phyloP scores from a whole-genome alignment of 2,888 invertebrate species.

The Cepaea hortensis region DNA sequence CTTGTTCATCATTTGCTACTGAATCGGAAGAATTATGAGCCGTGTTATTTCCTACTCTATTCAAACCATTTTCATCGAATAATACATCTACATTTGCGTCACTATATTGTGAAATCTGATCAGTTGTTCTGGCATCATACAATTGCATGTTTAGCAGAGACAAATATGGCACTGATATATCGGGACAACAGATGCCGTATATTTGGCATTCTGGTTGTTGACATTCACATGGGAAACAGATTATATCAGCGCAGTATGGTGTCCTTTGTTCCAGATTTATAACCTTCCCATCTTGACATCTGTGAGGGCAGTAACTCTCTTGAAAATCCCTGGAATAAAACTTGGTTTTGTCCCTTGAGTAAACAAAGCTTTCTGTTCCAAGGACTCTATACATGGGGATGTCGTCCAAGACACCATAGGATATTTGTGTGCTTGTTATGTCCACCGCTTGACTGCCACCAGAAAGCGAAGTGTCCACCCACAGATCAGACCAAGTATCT shows the following conservation, averaged over 20 bases:
- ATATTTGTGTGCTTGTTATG: no score
- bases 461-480: not conserved
- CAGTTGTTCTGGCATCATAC: no score
- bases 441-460: no score
- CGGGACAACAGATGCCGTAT: constrained; percentile 41
- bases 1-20: no score
- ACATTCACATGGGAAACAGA: constrained; percentile 12
- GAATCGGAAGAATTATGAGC: no score
- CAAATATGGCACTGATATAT: constrained; percentile 18
- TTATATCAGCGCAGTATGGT: not conserved
- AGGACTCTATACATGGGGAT: no score
- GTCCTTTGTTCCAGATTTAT: not conserved
- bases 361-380: not conserved
- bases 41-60: no score
- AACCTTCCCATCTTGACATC: not conserved
- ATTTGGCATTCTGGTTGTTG: constrained; percentile 26
- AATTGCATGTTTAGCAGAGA: not conserved
- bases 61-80: no score
- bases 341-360: not conserved
- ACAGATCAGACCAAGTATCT: no score
- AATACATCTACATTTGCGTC: no score
- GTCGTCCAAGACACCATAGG: no score
- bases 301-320: constrained; percentile 11
- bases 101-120: no score
- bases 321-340: not conserved